Evolutionary conservation across 2,113 vertebrate genomes (phyloP).

Genomic region (Nannobrachium achirus): DNA sequence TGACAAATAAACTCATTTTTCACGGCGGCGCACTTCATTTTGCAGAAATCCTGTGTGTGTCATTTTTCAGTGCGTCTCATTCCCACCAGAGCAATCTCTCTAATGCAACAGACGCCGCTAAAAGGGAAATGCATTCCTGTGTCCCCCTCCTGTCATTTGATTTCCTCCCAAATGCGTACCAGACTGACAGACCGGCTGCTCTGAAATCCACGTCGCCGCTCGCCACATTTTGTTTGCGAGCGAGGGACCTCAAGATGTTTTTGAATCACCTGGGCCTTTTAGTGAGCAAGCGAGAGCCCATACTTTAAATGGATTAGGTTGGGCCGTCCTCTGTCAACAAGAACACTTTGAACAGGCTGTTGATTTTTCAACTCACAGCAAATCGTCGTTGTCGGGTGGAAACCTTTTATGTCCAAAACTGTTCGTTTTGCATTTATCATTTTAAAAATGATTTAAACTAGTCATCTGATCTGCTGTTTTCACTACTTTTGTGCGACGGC

Average conservation of each 20-base stretch:
- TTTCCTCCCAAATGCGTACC: neutral
- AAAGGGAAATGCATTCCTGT: neutral
- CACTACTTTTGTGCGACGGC: no score
- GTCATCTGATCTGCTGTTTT: no score
- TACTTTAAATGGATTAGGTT: slow-evolving; percentile 44
- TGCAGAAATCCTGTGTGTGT: slow-evolving; percentile 26
- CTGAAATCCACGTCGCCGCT: neutral
- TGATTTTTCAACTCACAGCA: no score
- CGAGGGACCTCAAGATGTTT: no score
- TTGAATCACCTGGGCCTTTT: no score
- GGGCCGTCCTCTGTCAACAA: slow-evolving; percentile 32
- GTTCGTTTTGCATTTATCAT: no score
- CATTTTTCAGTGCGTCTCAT: slow-evolving; percentile 46
- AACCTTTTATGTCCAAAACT: no score
- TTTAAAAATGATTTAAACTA: no score
- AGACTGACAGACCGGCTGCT: neutral
- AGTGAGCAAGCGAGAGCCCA: neutral
- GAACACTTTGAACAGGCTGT: slow-evolving; percentile 16
- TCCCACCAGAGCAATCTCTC: slow-evolving; percentile 28
- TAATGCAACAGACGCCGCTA: slow-evolving; percentile 21
- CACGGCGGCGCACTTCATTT: slow-evolving; percentile 41
- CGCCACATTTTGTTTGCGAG: neutral
- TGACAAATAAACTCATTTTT: slow-evolving; percentile 53
- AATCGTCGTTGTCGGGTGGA: no score
- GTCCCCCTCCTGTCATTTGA: neutral